Percentiles rank a stretch among this genome's conserved stretches.
Evolutionary conservation across 1,140 invertebrate genomes (phyloP).

Genomic region (Solen grandis): DNA sequence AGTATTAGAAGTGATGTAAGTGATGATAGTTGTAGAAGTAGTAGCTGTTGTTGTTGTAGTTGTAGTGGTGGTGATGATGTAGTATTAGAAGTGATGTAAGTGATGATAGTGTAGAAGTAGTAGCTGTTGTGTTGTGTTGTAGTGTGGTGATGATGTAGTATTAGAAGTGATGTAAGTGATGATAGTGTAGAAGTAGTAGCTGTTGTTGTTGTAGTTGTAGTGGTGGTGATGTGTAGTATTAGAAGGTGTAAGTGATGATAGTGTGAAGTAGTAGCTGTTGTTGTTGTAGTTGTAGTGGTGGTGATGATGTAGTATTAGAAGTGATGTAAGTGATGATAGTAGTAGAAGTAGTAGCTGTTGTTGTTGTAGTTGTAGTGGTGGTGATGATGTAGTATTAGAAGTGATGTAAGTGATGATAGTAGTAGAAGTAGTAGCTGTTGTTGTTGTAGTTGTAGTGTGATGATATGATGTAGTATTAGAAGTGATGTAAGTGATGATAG

Average conservation of each 20-base stretch:
- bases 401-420: no score
- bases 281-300: background rate
- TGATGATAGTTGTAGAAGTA: background rate
- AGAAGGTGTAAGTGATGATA: no score
- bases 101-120: no score
- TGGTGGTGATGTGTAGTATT: no score
- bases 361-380: background rate
- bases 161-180: no score
- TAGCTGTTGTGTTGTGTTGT: no score
- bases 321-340: no score
- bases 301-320: no score
- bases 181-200: background rate
- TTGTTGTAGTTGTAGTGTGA: background rate
- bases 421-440: background rate
- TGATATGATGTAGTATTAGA: background rate
- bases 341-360: background rate
- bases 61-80: conserved; percentile 2
- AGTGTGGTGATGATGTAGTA: no score
- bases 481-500: no score
- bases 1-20: background rate
- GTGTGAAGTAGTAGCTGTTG: conserved; percentile 2
- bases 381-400: no score
- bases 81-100: no score
- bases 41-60: background rate
- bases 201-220: background rate